Evolutionary conservation across 2,113 vertebrate species (phyloP), one percentile per base, ranked within the genome.

Genomic region (Pungitius pungitius): DNA sequence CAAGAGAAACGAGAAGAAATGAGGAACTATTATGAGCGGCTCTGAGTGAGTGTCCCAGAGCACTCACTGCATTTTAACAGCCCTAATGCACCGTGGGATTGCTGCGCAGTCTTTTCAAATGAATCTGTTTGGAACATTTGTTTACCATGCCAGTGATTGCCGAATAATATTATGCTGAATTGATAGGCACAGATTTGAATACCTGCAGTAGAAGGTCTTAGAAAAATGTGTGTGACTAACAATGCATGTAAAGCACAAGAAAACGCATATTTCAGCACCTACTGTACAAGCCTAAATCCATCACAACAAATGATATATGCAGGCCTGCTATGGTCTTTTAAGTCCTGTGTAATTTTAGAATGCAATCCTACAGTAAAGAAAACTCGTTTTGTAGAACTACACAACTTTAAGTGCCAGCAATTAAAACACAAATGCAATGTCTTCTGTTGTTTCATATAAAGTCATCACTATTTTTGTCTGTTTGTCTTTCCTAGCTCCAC

Each of bases 101-200:
- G 83, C 72, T 69, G 81, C 20, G 6, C 65, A 85, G 87, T 82
- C 69, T 77, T 82, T 89, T 88, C 75, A 87, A 90, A 82, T 86
- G 81, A 85, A 88, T 85, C 67, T 33, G 63, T 81, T 83, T 74
- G 86, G 84, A 80, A 76, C 64, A 80, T 87, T 92, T 92, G 88
- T 90, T 88, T 90, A 79, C 86, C 69, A 76, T 75, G 77, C 59
- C 49, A 65, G 64, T 73, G 64, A 81, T 84, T 86, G 55, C 73
- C 67, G 85, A 85, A 87, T 82, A 86, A 86, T 78, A 87, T 80
- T 81, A 85, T 83, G 81, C 74, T 81, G 84, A 84, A 87, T 89
- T 90, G 89, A 90, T 80, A 83, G 72, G 84, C 61, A 45, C 63
- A 70, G 66, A 80, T 83, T 80, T 80, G 75, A 76, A 71, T 83